Base-by-base conservation (phyloP, 2,888 invertebrate species). In the Cephus runcator region DNA sequence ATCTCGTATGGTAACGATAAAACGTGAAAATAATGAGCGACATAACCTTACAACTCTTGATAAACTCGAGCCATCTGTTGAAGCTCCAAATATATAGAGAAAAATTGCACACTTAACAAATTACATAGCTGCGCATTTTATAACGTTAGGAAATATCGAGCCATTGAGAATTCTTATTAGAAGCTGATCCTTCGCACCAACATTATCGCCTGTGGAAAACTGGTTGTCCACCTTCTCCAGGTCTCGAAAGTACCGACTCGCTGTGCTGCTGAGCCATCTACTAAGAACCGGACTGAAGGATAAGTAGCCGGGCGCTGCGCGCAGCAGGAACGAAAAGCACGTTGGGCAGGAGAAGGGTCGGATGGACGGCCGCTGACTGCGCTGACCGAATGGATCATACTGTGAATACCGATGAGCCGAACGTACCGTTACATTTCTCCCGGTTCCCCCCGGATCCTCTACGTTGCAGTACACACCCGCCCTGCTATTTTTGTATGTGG, bases 321-420 rank as follows among this genome's bases (percentile, higher is more conserved):
- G 12, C 69, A 23, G 9, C 35, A 35, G 69, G 33, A 69, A 73
- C n/a, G 40, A 40, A 40, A 40, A 15, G 40, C 40, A 4, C 80
- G 82, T 81, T 79, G 82, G 79, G 83, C 81, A 80, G 82, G 73
- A 82, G 79, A 85, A 82, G 85, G 83, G 81, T 82, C 85, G 81
- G 77, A 80, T 83, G 81, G 79, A 75, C 76, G 81, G 79, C 79
- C 81, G 76, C 82, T 34, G 34, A 34, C 34, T 34, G 34, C 34
- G 9, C 9, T 85, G 86, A 86, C 84, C 87, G 88, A 88, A 88
- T 90, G 88, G 87, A 89, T 87, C 88, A 86, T 86, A 85, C 87
- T 84, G 85, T 86, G 88, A 89, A 90, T 90, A 90, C 90, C 89
- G 86, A 90, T 86, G 89, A 89, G 87, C 86, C 85, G 88, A 86